Evolutionary conservation across 2,113 vertebrate species (phyloP), one percentile per base, ranked within the genome.

Genomic region (Emydura subglobosa): DNA sequence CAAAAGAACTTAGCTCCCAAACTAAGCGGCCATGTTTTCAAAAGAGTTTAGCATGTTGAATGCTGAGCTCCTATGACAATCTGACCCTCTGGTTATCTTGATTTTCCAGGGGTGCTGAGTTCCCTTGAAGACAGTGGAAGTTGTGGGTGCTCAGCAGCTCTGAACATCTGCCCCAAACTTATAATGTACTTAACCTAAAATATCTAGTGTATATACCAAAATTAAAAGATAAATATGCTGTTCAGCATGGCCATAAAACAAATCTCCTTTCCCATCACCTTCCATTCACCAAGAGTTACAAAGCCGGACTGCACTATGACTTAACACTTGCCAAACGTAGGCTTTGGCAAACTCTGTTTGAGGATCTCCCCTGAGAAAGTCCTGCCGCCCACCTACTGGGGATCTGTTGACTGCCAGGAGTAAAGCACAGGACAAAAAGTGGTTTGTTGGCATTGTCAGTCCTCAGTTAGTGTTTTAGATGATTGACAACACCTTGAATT

Each of bases 11-110:
- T 6, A 1, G 21, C 95, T 89, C 82, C 49, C 74, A 80, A 92
- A 78, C 39, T 21, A 6, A 53, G 86, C 80, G 29, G 6, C 47
- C 24, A 6, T 11, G 5, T 22, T 94, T 89, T 95, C 93, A 55
- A n/a, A 87, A 85, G 65, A 12, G 10, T 82, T 57, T 93, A 84
- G 44, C 0, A 2, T 55, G 39, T 27, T 82, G 9, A 39, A 61
- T 88, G 83, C 79, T 91, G 90, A 84, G 68, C 54, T 85, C n/a
- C 86, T 86, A 59, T 34, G 76, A 83, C 90, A 87, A 79, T 87
- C 24, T 82, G 85, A 25, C 6, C 47, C 47, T 13, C 68, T 51
- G 1, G 4, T 84, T 7, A 24, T 87, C 82, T 29, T 61, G 55
- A 42, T 89, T 10, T 2, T 22, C 16, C 61, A 34, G 31, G 13